Evolutionary conservation across 2,797 vertebrate species (phyloP), one percentile per base, ranked within the genome.

Genomic region (Rhinogobio ventralis): DNA sequence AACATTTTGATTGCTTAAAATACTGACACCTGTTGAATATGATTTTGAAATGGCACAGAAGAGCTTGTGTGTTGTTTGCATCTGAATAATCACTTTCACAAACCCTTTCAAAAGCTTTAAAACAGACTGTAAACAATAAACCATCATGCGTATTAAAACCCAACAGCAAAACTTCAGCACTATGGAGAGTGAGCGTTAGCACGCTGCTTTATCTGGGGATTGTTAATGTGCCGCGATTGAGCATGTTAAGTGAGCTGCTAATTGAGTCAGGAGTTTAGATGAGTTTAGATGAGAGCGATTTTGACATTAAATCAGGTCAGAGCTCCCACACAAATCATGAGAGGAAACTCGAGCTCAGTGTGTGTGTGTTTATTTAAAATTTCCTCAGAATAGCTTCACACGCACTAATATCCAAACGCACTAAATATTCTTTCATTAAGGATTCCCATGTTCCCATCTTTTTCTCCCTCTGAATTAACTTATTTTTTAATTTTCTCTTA

Each of bases 271-370:
- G 30, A 76, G 49, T 76, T 75, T 45, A 67, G n/a, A 66, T 30
- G 76, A 79, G 60, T 79, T 75, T 64, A 33, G 45, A 76, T 75
- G 72, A 76, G 57, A 49, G 45, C 9, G 28, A 51, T 33, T 36
- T 51, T 53, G 30, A 83, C 73, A 55, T 94, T 92, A 90, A 94
- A 93, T 91, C 84, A 83, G 82, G 72, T 90, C 91, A 88, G 90
- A 89, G 90, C 93, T 93, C 93, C 91, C 92, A 87, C 75, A 92
- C 92, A 92, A 86, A 92, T 85, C 89, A 91, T 91, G 89, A 91
- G 90, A 91, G 86, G 83, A 77, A 78, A 79, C 64, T 84, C 33
- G 7, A 68, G 46, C 33, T 83, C 60, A 79, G 86, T 67, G 45
- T 86, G 60, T 84, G 79, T 82, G 83, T 74, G 72, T 67, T 79